Evolutionary conservation across 2,113 vertebrate genomes (phyloP).

Genomic region (Syngnathus floridae): DNA sequence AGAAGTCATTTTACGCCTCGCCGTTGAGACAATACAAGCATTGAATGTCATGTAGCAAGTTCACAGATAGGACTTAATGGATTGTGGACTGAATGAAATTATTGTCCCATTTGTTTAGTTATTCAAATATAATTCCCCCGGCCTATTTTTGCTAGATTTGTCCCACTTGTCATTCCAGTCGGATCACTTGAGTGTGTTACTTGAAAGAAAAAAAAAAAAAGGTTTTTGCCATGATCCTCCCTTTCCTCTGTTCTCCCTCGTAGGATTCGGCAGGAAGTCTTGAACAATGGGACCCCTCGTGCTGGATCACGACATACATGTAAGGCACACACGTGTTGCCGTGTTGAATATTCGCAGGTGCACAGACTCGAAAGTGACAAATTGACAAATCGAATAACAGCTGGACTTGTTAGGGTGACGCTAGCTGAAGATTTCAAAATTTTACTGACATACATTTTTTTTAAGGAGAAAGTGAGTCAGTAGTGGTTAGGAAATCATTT

Average conservation of each 20-base stretch:
- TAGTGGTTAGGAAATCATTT: background rate
- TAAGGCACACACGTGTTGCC: slow-evolving; percentile 3
- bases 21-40: slow-evolving; percentile 14
- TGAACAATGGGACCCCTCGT: slow-evolving; percentile 61
- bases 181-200: background rate
- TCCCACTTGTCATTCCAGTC: background rate
- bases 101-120: slow-evolving; percentile 11
- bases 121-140: background rate
- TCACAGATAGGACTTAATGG: slow-evolving; percentile 12
- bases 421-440: background rate
- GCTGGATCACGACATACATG: slow-evolving; percentile 14
- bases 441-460: background rate
- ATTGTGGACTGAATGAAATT: slow-evolving; percentile 14
- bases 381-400: background rate
- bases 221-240: slow-evolving; percentile 49
- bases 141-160: background rate
- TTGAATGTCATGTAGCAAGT: slow-evolving; percentile 12
- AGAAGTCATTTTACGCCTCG: slow-evolving; percentile 5
- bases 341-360: slow-evolving; percentile 17
- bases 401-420: slow-evolving; percentile 2
- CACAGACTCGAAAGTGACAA: slow-evolving; percentile 16
- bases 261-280: slow-evolving; percentile 57
- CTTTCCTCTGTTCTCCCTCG: slow-evolving; percentile 52
- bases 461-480: background rate
- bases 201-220: background rate